Evolutionary conservation across 2,888 invertebrate genomes (phyloP).

Genomic region (Vannuccia rotundouncinata): DNA sequence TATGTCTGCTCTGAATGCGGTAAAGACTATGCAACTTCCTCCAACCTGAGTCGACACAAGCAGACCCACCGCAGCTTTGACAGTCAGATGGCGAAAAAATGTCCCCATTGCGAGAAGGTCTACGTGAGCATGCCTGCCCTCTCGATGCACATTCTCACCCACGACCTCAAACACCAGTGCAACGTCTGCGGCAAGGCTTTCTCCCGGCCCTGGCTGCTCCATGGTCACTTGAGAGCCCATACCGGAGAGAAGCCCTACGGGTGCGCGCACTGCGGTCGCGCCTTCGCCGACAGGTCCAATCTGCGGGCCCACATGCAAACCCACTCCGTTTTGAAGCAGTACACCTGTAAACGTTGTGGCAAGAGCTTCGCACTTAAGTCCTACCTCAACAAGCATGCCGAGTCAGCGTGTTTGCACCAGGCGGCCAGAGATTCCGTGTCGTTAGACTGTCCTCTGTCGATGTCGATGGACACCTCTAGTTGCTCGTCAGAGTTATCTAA

Average conservation of each 20-base stretch:
- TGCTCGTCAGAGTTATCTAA: neutral
- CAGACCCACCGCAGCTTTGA: slow-evolving; percentile 86
- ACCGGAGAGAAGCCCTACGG: slow-evolving; percentile 72
- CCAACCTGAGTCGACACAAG: slow-evolving; percentile 79
- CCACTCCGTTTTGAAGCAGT: slow-evolving; percentile 81
- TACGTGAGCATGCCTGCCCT: slow-evolving; percentile 96
- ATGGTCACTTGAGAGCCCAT: slow-evolving; percentile 66
- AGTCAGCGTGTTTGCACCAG: slow-evolving; percentile 60
- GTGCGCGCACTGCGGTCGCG: slow-evolving; percentile 84
- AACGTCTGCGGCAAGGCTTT: slow-evolving; percentile 87
- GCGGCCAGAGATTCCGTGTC: neutral
- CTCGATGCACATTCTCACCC: slow-evolving; percentile 84
- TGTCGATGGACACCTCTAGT: neutral
- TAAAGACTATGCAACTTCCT: slow-evolving; percentile 81
- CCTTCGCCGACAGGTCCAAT: slow-evolving; percentile 87
- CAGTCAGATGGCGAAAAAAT: slow-evolving; percentile 84
- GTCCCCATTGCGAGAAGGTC: slow-evolving; percentile 87
- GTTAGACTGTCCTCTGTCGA: neutral
- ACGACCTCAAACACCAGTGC: slow-evolving; percentile 87
- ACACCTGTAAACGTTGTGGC: slow-evolving; percentile 75
- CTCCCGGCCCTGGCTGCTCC: slow-evolving; percentile 83
- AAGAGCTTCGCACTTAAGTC: slow-evolving; percentile 88
- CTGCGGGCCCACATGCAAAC: slow-evolving; percentile 90
- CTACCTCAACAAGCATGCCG: slow-evolving; percentile 87
- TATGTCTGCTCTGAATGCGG: slow-evolving; percentile 81